A percentile compares a stretch with the other conserved stretches of the same genome.
Conservation (phyloP, 2,113 vertebrate genomes). For the Bothrops jararaca region DNA sequence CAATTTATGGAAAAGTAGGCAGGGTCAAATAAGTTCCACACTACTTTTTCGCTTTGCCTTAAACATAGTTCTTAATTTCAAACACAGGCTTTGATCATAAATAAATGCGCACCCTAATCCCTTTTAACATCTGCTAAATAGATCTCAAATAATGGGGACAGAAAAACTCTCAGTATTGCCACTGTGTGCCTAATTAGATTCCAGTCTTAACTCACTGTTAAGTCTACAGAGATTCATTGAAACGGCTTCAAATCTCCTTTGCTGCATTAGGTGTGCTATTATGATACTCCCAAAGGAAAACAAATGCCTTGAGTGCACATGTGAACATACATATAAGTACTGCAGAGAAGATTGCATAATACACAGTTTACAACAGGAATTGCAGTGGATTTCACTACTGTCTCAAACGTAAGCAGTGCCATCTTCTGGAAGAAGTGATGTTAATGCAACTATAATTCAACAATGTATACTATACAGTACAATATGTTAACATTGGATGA, state of each 20-base stretch:
- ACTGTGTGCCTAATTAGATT: not conserved
- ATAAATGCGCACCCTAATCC: not conserved
- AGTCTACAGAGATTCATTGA: not conserved
- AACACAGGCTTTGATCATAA: not conserved
- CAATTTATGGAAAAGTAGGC: not conserved
- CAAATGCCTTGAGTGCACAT: not conserved
- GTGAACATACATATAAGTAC: not conserved
- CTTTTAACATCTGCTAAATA: not conserved
- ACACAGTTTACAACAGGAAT: not conserved
- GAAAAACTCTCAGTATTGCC: not conserved
- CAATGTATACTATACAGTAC: not conserved
- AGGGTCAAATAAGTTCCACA: not conserved
- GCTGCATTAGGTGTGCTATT: not conserved
- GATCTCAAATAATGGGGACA: not conserved
- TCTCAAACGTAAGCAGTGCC: not conserved
- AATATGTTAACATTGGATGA: not conserved
- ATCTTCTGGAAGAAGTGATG: not conserved
- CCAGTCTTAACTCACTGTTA: not conserved
- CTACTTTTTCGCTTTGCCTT: not conserved
- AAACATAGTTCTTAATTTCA: not conserved
- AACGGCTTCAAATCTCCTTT: not conserved
- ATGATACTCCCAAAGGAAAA: too few relatives aligned
- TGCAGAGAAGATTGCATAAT: not conserved
- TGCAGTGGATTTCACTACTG: too few relatives aligned
- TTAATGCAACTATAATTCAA: not conserved